Conservation (phyloP, 2,888 invertebrate genomes). For the Petrolisthes manimaculis region DNA sequence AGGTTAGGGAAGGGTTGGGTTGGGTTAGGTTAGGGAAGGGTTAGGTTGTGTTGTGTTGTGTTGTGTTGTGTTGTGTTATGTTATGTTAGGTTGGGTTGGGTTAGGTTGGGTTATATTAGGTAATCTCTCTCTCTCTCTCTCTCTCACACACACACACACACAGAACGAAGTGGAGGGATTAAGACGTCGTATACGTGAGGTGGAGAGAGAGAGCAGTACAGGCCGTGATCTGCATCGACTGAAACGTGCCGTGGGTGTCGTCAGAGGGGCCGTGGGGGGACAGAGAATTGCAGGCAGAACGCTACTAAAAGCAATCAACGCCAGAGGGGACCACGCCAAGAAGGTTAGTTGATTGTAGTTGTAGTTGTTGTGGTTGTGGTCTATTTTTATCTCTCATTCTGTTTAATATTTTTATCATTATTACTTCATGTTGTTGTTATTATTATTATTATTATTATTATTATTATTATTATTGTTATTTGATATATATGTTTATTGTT, state of each 20-base stretch:
- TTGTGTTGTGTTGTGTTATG: neutral
- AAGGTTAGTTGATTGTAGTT: too few species aligned
- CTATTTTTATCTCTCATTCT: too few species aligned
- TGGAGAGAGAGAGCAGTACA: neutral
- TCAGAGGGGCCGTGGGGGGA: slow-evolving; percentile 23
- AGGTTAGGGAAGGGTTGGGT: neutral
- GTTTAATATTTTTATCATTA: too few species aligned
- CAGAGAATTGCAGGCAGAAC: slow-evolving; percentile 38
- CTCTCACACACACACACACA: neutral
- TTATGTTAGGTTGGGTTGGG: neutral
- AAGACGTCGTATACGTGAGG: slow-evolving; percentile 27
- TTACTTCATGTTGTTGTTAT: too few species aligned
- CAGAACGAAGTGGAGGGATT: slow-evolving; percentile 45
- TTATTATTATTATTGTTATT: too few species aligned
- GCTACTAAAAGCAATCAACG: slow-evolving; percentile 43
- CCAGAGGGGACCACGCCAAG: slow-evolving; percentile 39
- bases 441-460: too few species aligned
- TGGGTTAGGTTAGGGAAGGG: neutral
- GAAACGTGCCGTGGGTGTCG: slow-evolving; percentile 23
- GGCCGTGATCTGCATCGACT: slow-evolving; percentile 35
- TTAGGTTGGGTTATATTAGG: neutral
- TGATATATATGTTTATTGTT: too few species aligned
- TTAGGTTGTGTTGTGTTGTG: neutral
- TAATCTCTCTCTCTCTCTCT: slow-evolving; percentile 15
- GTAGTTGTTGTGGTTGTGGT: too few species aligned